Evolutionary conservation across 2,113 vertebrate genomes (phyloP), one percentile per base, ranked within the genome.

Genomic region (Calonectris borealis): DNA sequence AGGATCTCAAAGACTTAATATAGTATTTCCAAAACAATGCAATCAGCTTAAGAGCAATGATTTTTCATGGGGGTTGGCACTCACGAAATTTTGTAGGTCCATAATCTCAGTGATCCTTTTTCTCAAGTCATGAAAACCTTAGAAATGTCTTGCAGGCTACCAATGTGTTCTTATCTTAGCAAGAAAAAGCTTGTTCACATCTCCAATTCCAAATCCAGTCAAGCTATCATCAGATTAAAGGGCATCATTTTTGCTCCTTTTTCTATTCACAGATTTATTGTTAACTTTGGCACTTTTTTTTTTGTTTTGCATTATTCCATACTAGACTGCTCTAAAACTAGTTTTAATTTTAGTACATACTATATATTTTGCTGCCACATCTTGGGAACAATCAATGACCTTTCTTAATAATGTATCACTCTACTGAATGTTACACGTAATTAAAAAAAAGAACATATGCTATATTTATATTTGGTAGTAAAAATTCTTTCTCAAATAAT

Each of bases 331-430:
- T 94, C 82, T 96, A 94, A 96, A 97, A 88, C 78, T 70, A 93
- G 82, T 73, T 86, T 90, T 91, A 96, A 95, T 96, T 97, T 97
- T 97, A 97, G 95, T 91, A 90, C 71, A 78, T 86, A 71, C 76
- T 85, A 46, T 94, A 97, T 96, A 97, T 97, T 97, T 95, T 96
- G 85, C 92, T 98, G 96, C 86, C 88, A 95, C 78, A 96, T 93
- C 88, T 91, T 95, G 84, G 93, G 90, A 97, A 94, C 68, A 97
- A 98, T 98, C 97, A 97, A 97, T 97, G 97, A 85, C 79, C 88
- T 96, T 94, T 97, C 94, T 97, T 97, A 98, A 98, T 97, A 98
- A 97, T 94, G 90, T 96, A 97, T 94, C 94, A 93, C 87, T 97
- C 98, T 90, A 95, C 94, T 96, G 94, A 97, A 96, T 79, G 58